phyloP scores from a whole-genome alignment of 2,113 vertebrate genomes.

The Oceanodroma tethys region DNA sequence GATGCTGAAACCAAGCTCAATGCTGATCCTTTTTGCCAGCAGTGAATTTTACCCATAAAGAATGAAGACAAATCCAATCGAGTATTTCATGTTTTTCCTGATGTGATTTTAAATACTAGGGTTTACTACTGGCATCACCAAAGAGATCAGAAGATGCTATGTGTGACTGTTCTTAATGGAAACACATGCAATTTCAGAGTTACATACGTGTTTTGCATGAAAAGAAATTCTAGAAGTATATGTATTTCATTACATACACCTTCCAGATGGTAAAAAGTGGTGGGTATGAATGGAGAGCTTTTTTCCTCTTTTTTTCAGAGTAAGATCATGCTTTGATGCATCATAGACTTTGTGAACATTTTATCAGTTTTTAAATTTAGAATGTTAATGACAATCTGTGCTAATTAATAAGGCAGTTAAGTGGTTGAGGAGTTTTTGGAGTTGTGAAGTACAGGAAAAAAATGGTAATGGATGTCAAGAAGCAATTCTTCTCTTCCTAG shows the following conservation, averaged over 20 bases:
- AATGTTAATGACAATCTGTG: not conserved
- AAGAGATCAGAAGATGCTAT: not conserved
- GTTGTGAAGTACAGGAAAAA: not conserved
- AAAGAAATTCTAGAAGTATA: not conserved
- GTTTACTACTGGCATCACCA: not conserved
- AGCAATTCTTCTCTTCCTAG: not conserved
- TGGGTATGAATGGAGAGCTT: not conserved
- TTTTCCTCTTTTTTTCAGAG: not conserved
- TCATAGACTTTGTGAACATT: not conserved
- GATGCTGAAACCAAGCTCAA: not conserved
- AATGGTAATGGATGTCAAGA: not conserved
- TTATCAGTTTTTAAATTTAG: not conserved
- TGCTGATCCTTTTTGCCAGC: not conserved
- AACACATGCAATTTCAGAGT: not conserved
- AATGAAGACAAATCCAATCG: not conserved
- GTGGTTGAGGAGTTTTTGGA: not conserved
- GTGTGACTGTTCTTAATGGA: not conserved
- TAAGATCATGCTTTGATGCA: not conserved
- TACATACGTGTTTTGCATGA: not conserved
- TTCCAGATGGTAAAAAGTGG: not conserved
- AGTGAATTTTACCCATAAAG: not conserved
- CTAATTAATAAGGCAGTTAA: not conserved
- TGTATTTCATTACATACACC: not conserved
- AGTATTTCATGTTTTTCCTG: not conserved
- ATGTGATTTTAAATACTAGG: not conserved